These are phyloP conservation scores for Pollachius pollachius DNA, from an alignment of 2,113 vertebrate species.

Conservation along the genomic window DNA sequence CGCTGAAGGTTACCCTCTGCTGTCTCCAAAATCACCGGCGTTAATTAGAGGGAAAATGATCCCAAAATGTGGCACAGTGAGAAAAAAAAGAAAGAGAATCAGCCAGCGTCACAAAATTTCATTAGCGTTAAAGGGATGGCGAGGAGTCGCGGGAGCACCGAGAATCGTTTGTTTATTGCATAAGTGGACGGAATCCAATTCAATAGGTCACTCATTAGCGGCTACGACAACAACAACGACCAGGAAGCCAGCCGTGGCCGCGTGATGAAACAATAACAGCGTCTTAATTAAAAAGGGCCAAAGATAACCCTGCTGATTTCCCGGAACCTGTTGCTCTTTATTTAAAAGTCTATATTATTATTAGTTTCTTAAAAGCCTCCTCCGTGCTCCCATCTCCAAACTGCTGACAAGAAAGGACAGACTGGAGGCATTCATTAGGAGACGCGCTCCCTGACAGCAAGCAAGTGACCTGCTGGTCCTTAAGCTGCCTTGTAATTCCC, in stretches of 20 bases:
- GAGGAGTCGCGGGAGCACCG: no score
- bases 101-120: constrained; percentile 13
- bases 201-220: no score
- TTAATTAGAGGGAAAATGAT: constrained; percentile 26
- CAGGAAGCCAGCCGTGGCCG: no score
- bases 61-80: constrained; percentile 11
- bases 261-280: no score
- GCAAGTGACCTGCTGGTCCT: constrained; percentile 55
- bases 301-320: no score
- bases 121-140: constrained; percentile 14
- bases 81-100: background rate
- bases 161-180: background rate
- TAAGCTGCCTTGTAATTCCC: constrained; percentile 60
- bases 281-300: no score
- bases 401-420: constrained; percentile 36
- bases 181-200: background rate
- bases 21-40: constrained; percentile 27
- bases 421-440: constrained; percentile 49
- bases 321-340: no score
- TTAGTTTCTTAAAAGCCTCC: no score
- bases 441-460: constrained; percentile 37
- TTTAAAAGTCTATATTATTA: no score
- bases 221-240: no score
- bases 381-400: constrained; percentile 20
- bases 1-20: constrained; percentile 42